Evolutionary conservation across 2,113 vertebrate species (phyloP).

Genomic region (Scolopax mira): DNA sequence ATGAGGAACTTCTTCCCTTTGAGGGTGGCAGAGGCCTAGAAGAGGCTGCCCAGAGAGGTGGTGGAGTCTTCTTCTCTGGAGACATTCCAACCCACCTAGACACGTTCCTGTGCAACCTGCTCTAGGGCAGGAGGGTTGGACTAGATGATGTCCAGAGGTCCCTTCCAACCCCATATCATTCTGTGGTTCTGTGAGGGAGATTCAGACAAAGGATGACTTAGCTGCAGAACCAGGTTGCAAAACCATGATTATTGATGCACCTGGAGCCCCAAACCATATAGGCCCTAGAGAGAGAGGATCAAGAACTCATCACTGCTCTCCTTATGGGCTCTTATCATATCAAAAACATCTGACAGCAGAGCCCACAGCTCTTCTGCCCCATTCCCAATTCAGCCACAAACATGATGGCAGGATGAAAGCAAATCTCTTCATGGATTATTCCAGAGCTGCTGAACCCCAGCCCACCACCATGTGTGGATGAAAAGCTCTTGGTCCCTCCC

Average conservation of each 20-base stretch:
- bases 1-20: too few relatives aligned
- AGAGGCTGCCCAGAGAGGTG: too few relatives aligned
- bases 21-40: too few relatives aligned
- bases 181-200: not conserved
- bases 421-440: not conserved
- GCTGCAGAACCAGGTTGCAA: not conserved
- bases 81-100: too few relatives aligned
- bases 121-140: too few relatives aligned
- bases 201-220: not conserved
- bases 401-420: not conserved
- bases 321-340: not conserved
- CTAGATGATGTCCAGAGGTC: too few relatives aligned
- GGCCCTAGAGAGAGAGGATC: not conserved
- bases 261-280: not conserved
- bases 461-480: not conserved
- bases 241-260: not conserved
- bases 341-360: not conserved
- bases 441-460: not conserved
- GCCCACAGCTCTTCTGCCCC: not conserved
- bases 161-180: too few relatives aligned
- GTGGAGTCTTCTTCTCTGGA: too few relatives aligned
- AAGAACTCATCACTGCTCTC: not conserved
- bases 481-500: not conserved
- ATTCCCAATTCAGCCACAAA: not conserved
- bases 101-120: too few relatives aligned